Evolutionary conservation across 2,113 vertebrate species (phyloP).

Genomic region (Numenius arquata): DNA sequence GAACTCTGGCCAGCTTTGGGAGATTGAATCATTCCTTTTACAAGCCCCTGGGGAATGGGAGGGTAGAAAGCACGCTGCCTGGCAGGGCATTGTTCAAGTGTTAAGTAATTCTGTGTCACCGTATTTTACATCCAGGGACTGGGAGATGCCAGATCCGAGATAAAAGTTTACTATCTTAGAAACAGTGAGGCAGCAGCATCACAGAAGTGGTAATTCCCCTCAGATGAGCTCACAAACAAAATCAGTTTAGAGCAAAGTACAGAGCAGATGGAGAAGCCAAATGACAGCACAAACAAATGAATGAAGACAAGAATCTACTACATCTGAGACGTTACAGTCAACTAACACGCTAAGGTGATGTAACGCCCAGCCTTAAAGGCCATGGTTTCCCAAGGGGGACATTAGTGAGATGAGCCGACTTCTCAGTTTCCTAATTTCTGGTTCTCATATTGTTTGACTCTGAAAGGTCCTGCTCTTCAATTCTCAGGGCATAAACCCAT

Average conservation of each 20-base stretch:
- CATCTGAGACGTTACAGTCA: neutral
- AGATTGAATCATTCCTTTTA: constrained; percentile 73
- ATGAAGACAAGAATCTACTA: neutral
- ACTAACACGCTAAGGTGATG: neutral
- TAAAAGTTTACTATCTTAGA: neutral
- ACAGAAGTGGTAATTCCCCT: neutral
- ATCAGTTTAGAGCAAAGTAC: neutral
- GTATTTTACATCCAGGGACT: constrained; percentile 59
- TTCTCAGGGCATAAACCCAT: neutral
- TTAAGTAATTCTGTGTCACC: constrained; percentile 78
- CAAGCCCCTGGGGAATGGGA: constrained; percentile 67
- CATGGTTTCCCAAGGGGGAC: neutral
- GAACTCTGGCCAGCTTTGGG: constrained; percentile 45
- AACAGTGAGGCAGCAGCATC: neutral
- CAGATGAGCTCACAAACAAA: neutral
- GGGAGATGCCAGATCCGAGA: constrained; percentile 19
- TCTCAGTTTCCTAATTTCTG: neutral
- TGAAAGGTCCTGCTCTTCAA: neutral
- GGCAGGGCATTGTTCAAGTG: constrained; percentile 71
- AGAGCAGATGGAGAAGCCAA: neutral
- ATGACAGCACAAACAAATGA: neutral
- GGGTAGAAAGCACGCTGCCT: constrained; percentile 63
- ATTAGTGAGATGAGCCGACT: neutral
- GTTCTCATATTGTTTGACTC: neutral
- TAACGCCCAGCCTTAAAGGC: neutral